A percentile compares a stretch with the other conserved stretches of the same genome.
Conservation (phyloP, 2,797 vertebrate genomes). For the Sebastes trivittatus region DNA sequence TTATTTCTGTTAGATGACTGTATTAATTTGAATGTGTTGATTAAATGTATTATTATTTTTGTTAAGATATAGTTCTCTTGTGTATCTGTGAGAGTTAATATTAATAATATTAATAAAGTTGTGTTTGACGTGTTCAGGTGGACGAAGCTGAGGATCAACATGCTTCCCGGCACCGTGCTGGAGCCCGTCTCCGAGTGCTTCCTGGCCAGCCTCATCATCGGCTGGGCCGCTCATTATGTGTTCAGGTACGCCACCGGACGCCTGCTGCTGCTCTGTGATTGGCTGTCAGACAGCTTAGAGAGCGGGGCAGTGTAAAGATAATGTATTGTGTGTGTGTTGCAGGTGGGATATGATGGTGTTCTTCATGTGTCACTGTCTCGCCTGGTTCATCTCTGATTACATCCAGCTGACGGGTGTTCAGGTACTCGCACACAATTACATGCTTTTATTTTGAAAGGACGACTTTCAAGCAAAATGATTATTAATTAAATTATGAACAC, state of each 20-base stretch:
- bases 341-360: constrained; percentile 99
- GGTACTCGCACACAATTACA: constrained; percentile 70
- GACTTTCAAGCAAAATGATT: too few relatives aligned
- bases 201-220: constrained; percentile 95
- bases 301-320: too few relatives aligned
- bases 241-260: constrained; percentile 83
- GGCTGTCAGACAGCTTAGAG: too few relatives aligned
- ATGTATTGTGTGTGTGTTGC: not conserved
- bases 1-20: too few relatives aligned
- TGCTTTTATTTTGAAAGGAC: not conserved
- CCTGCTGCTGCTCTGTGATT: too few relatives aligned
- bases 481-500: not conserved
- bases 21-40: not conserved
- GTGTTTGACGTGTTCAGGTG: constrained; percentile 78
- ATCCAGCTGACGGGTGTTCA: constrained; percentile 95
- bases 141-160: constrained; percentile 96
- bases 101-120: too few relatives aligned
- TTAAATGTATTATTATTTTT: not conserved
- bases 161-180: constrained; percentile 95
- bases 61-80: not conserved
- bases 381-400: constrained; percentile 97
- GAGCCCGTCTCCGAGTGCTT: constrained; percentile 98
- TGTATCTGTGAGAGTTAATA: not conserved
- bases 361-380: constrained; percentile 98
- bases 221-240: constrained; percentile 94